These are phyloP conservation scores for Lochmaea capreae DNA, from an alignment of 2,888 invertebrate species.

Conservation along the genomic window DNA sequence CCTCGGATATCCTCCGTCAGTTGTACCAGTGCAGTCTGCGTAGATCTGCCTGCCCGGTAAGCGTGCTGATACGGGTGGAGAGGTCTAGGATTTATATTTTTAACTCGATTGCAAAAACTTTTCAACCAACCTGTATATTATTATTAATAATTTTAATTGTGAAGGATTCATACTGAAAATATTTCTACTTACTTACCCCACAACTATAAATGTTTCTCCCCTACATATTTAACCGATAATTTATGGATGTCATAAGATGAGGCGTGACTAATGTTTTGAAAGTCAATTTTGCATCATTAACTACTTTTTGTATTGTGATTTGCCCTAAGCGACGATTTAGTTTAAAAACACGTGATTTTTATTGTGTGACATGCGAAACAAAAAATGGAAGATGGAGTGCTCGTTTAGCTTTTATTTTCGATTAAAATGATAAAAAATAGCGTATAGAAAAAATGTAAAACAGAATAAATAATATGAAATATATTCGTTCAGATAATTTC, in stretches of 20 bases:
- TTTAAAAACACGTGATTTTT: slow-evolving; percentile 46
- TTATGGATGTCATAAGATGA: slow-evolving; percentile 48
- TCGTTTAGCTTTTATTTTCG: not conserved
- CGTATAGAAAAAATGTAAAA: not conserved
- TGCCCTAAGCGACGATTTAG: slow-evolving; percentile 46
- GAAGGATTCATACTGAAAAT: not conserved
- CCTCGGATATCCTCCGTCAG: no score
- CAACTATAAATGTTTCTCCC: slow-evolving; percentile 35
- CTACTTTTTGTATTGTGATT: slow-evolving; percentile 48
- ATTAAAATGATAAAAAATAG: not conserved
- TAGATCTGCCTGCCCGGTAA: no score
- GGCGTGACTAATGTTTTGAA: slow-evolving; percentile 56
- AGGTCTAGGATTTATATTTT: no score
- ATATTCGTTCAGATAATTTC: no score
- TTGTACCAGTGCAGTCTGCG: no score
- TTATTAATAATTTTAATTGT: no score
- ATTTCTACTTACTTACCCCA: not conserved
- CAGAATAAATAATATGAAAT: not conserved
- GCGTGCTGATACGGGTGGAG: no score
- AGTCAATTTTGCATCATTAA: slow-evolving; percentile 53
- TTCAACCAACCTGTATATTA: no score
- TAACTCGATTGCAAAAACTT: not conserved
- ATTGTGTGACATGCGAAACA: slow-evolving; percentile 38
- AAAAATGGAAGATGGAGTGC: not conserved
- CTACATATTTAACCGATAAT: slow-evolving; percentile 46